Evolutionary conservation across 1,140 invertebrate species (phyloP).

Genomic region (Nasonia giraulti): DNA sequence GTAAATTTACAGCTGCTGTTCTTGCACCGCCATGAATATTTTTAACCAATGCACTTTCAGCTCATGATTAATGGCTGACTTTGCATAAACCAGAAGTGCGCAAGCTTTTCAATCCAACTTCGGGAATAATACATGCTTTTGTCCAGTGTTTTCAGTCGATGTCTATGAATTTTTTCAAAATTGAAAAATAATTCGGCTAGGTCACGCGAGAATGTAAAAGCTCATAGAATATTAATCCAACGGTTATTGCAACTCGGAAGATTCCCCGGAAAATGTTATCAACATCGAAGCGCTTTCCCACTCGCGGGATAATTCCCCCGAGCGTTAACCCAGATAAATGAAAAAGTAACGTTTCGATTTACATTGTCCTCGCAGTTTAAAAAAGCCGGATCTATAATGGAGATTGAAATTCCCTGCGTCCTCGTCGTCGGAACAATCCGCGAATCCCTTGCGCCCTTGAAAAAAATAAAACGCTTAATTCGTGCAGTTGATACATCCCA

Average conservation of each 20-base stretch:
- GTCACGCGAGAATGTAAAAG: neutral
- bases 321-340: conserved; percentile 1
- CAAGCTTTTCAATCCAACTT: neutral
- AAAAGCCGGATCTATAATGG: neutral
- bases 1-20: neutral
- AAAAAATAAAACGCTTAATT: neutral
- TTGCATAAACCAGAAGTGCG: conserved; percentile 15
- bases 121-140: too few species aligned
- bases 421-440: neutral
- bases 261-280: neutral
- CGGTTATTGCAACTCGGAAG: neutral
- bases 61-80: conserved; percentile 15
- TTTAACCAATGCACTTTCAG: conserved; percentile 30
- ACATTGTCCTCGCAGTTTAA: neutral
- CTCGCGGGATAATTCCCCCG: neutral
- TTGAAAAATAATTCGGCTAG: neutral
- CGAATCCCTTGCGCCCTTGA: too few species aligned
- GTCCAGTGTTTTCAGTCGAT: too few species aligned
- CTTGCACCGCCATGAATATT: conserved; percentile 25
- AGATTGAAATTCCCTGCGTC: neutral
- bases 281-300: neutral
- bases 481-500: neutral
- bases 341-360: neutral
- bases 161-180: too few species aligned
- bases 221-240: neutral